Evolutionary conservation across 1,140 invertebrate genomes (phyloP), one percentile per base, ranked within the genome.

Genomic region (Gonioctena quinquepunctata): DNA sequence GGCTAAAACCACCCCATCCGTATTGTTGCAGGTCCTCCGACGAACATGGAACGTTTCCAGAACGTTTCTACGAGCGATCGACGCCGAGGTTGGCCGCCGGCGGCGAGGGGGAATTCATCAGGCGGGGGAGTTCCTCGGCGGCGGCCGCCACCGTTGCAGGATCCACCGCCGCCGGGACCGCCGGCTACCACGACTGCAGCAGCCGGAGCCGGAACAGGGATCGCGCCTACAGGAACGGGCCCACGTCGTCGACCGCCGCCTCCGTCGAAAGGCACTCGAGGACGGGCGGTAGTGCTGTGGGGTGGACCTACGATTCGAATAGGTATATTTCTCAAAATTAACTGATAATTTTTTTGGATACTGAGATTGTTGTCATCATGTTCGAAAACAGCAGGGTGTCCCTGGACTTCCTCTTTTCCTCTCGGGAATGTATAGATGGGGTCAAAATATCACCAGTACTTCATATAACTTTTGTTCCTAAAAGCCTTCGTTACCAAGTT

Each of bases 51-150:
- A 25, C 69, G 42, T 77, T 80, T 56, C 50, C 63, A 64, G 76
- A 80, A 23, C 78, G 81, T 71, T 86, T 86, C 75, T 86, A 85
- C 81, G 86, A 87, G 67, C 83, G 86, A 71, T 82, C 76, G 78
- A 79, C 76, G 67, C 76, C 70, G 60, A 71, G 79, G 50, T 72
- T 76, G 77, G 60, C 70, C 59, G 50, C 16, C 18, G 77, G 77
- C 69, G 77, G 77, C 69, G 81, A 42, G 33, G 33, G 33, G 11
- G 33, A 42, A 76, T 81, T 74, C 63, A 68, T 79, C 54, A 67
- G 74, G 79, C 83, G 76, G 80, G 79, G 81, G 81, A 82, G 28
- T 21, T 61, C 50, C 68, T 72, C 68, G 64, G 23, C 27, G 48
- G 60, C 27, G 13, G 71, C 49, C 66, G 70, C 22, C 18, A 60